phyloP scores from a whole-genome alignment of 2,797 vertebrate genomes.

The Hyperoplus lanceolatus region DNA sequence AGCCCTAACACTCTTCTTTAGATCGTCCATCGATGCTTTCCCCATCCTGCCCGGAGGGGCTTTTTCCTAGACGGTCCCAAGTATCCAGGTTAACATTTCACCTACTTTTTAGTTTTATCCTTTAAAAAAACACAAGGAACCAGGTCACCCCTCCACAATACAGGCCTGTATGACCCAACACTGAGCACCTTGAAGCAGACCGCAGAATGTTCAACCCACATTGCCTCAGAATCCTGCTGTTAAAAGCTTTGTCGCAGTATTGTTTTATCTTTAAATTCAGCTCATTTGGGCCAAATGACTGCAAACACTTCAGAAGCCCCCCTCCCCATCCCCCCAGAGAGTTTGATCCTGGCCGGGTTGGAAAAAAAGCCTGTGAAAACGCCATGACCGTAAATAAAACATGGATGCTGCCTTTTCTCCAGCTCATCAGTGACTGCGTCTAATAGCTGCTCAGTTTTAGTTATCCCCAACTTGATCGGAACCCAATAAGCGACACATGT shows the following conservation, averaged over 20 bases:
- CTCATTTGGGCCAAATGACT: constrained; percentile 16
- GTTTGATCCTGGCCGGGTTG: constrained; percentile 15
- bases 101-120: constrained; percentile 58
- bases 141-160: constrained; percentile 62
- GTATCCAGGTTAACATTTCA: constrained; percentile 75
- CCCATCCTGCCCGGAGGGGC: constrained; percentile 49
- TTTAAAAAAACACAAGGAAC: constrained; percentile 58
- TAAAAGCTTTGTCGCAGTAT: constrained; percentile 11
- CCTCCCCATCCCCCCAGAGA: neutral
- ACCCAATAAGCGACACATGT: too few species aligned
- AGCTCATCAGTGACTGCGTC: constrained; percentile 27
- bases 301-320: neutral
- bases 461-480: too few species aligned
- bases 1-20: constrained; percentile 1
- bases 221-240: constrained; percentile 3
- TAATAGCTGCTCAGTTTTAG: constrained; percentile 42
- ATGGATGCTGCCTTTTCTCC: constrained; percentile 23
- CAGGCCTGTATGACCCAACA: constrained; percentile 17
- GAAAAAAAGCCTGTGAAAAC: constrained; percentile 41
- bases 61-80: constrained; percentile 49
- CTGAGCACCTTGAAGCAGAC: neutral
- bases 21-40: constrained; percentile 21
- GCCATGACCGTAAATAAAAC: constrained; percentile 1
- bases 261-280: constrained; percentile 19
- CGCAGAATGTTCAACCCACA: constrained; percentile 7